Conservation (phyloP, 1,140 invertebrate species). For the Helicoverpa zea region DNA sequence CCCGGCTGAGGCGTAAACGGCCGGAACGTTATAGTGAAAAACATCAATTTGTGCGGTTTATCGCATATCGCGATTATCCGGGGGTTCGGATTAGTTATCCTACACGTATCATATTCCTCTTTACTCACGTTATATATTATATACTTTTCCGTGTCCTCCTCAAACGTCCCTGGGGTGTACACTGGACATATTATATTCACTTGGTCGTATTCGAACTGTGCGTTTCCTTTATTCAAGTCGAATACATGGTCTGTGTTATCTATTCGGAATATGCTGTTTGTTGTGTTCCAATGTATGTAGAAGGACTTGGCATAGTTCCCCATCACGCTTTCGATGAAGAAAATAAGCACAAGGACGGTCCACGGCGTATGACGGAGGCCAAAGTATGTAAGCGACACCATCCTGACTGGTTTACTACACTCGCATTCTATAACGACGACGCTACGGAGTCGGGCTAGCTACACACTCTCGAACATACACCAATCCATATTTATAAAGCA, state of each 20-base stretch:
- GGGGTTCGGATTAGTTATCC: slow-evolving; percentile 97
- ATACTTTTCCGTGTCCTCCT: slow-evolving; percentile 97
- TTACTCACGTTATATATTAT: slow-evolving; percentile 99
- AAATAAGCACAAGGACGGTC: slow-evolving; percentile 88
- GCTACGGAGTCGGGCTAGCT: slow-evolving; percentile 3
- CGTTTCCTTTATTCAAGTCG: slow-evolving; percentile 97
- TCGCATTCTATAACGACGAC: slow-evolving; percentile 73
- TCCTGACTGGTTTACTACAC: slow-evolving; percentile 75
- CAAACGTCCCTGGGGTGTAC: slow-evolving; percentile 94
- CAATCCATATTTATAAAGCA: slow-evolving; percentile 80
- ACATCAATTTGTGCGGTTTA: slow-evolving; percentile 97
- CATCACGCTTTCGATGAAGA: slow-evolving; percentile 93
- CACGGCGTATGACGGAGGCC: slow-evolving; percentile 81
- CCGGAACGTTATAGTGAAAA: slow-evolving; percentile 98
- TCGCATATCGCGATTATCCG: slow-evolving; percentile 98
- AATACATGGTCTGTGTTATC: slow-evolving; percentile 99
- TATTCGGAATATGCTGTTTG: slow-evolving; percentile 97
- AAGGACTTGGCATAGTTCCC: slow-evolving; percentile 94
- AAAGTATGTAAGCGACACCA: slow-evolving; percentile 81
- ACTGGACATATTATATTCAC: slow-evolving; percentile 98
- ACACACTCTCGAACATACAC: slow-evolving; percentile 59
- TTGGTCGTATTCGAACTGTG: slow-evolving; percentile 97
- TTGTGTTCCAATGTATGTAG: slow-evolving; percentile 95
- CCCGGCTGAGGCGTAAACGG: slow-evolving; percentile 98
- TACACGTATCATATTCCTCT: slow-evolving; percentile 98